These are phyloP conservation scores for Amphibalanus amphitrite DNA, from an alignment of 1,140 invertebrate species.

Conservation along the genomic window DNA sequence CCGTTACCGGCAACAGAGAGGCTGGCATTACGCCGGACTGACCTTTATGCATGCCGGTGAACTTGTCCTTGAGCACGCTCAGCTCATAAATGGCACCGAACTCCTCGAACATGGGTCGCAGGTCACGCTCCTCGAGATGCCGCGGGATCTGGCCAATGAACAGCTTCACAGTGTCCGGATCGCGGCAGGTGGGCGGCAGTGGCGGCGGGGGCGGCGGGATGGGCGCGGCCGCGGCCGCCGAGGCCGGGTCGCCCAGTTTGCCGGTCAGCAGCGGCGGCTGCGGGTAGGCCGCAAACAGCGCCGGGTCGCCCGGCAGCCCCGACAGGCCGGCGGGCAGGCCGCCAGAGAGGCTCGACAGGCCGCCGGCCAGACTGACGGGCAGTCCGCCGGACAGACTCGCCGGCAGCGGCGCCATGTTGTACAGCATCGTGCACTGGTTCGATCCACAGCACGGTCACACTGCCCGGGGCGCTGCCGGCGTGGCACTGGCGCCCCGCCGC, in stretches of 20 bases:
- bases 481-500: neutral
- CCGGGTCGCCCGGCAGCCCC: too few relatives aligned
- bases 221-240: too few relatives aligned
- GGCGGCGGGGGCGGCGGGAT: too few relatives aligned
- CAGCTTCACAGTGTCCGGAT: conserved; percentile 53
- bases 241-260: neutral
- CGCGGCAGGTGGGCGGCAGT: conserved; percentile 23
- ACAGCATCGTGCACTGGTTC: neutral
- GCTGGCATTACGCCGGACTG: neutral
- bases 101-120: conserved; percentile 77
- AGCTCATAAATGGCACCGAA: conserved; percentile 89
- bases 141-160: conserved; percentile 84
- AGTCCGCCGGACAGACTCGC: too few relatives aligned
- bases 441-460: neutral
- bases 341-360: too few relatives aligned
- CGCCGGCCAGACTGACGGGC: too few relatives aligned
- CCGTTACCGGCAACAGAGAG: too few relatives aligned
- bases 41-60: conserved; percentile 88
- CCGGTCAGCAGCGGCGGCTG: neutral
- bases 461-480: neutral
- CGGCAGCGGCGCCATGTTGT: neutral
- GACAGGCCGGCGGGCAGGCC: too few relatives aligned
- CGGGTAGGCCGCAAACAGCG: too few relatives aligned
- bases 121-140: conserved; percentile 70
- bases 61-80: conserved; percentile 81